Base-by-base conservation (phyloP, 2,888 invertebrate species). In the Drosophila prolongata region DNA sequence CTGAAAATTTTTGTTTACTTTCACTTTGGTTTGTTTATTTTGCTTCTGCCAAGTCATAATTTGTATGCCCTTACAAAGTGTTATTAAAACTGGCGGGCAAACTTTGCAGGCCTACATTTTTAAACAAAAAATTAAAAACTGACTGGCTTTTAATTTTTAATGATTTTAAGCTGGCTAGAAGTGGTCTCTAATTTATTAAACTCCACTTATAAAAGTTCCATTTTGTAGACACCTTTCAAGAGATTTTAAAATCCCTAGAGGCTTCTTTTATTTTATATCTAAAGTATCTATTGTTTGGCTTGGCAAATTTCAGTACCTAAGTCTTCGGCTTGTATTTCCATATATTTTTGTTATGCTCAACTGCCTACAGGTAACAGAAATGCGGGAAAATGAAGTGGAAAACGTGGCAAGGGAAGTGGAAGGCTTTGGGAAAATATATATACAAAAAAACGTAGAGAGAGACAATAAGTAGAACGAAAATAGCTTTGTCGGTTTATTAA, bases 401-500 rank as follows among this genome's bases (percentile, higher is more conserved):
- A 35, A 14, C 11, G 11, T n/a, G 24, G 8, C 6, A 49, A 37
- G 24, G 50, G n/a, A 37, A 16, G 19, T 19, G 19, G 9, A 24
- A 34, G 40, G 40, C 30, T 30, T 2, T 14, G 30, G n/a, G 30
- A 6, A 30, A 38, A 24, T 24, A n/a, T 19, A 49, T 34, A 49
- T 13, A 35, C 13, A 49, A 16, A 2, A n/a, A 9, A n/a, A 3
- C 6, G 10, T 1, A 30, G 24, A 30, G 16, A 16, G 38, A 47
- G 37, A 30, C 76, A 53, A 61, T 50, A 80, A 67, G 60, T 75
- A 64, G 61, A 60, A 60, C 24, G 50, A 65, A 59, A 79, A 80
- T 83, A 64, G 78, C 67, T 71, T 62, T 75, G 67, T 78, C 76
- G 64, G 76, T 71, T 75, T 83, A 80, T 79, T 75, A 78, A 75